Evolutionary conservation across 2,888 invertebrate genomes (phyloP).

Genomic region (Oscheius sp.): DNA sequence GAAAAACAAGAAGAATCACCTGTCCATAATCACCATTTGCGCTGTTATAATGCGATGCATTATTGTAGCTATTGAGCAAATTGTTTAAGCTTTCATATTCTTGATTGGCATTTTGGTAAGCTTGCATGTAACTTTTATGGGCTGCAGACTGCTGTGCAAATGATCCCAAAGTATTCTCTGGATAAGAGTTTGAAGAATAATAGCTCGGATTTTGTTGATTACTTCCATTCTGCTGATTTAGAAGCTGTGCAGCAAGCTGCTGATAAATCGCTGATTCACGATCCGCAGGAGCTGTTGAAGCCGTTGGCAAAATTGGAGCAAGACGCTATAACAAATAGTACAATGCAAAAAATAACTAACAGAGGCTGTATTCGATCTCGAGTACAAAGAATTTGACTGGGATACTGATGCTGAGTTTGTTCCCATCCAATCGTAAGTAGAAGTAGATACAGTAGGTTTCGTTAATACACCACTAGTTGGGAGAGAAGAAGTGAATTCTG

Average conservation of each 20-base stretch:
- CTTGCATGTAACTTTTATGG: slow-evolving; percentile 19
- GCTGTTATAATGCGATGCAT: background rate
- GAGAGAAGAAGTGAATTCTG: background rate
- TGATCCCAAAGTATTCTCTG: slow-evolving; percentile 23
- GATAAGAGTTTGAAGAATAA: slow-evolving; percentile 43
- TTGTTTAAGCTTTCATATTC: slow-evolving; percentile 28
- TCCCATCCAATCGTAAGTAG: slow-evolving; percentile 8
- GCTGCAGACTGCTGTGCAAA: background rate
- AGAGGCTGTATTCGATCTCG: background rate
- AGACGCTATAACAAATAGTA: slow-evolving; percentile 1
- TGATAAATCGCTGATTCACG: slow-evolving; percentile 1
- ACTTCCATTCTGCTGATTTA: slow-evolving; percentile 35
- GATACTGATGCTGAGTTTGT: background rate
- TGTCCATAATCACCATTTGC: slow-evolving; percentile 4
- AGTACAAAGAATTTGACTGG: background rate
- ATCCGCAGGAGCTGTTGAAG: background rate
- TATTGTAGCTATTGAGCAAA: slow-evolving; percentile 25
- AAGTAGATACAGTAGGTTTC: background rate
- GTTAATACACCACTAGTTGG: background rate
- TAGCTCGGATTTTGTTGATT: slow-evolving; percentile 21
- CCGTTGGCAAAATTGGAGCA: background rate
- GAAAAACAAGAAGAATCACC: background rate
- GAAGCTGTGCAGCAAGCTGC: slow-evolving; percentile 51
- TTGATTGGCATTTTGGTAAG: slow-evolving; percentile 35
- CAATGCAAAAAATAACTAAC: too few relatives aligned